These are phyloP conservation scores for Rhinoraja longicauda DNA, from an alignment of 2,797 vertebrate genomes.

Conservation along the genomic window DNA sequence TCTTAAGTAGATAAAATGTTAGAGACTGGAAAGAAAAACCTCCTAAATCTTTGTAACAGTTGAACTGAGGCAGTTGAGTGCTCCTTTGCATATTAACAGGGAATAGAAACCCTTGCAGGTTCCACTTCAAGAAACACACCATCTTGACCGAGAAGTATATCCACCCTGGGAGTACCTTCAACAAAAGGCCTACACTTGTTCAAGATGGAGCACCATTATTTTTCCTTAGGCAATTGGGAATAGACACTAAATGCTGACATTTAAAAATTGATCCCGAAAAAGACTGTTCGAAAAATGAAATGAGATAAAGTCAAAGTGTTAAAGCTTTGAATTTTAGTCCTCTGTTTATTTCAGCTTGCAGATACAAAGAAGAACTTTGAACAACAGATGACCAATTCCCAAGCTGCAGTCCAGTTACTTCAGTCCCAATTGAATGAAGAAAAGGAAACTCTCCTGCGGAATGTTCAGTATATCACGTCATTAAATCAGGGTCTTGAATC, in stretches of 20 bases:
- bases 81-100: background rate
- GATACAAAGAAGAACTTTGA: conserved; percentile 54
- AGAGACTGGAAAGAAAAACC: background rate
- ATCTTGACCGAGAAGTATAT: too few species aligned
- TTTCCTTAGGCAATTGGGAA: too few species aligned
- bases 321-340: background rate
- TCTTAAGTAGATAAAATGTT: background rate
- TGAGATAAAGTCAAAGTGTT: background rate
- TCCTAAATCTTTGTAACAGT: background rate
- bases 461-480: conserved; percentile 71
- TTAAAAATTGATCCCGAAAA: background rate
- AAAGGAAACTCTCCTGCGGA: conserved; percentile 68
- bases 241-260: too few species aligned
- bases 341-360: conserved; percentile 48
- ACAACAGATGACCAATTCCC: conserved; percentile 49
- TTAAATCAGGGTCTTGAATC: conserved; percentile 70
- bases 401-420: conserved; percentile 56
- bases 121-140: too few species aligned
- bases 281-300: conserved; percentile 21
- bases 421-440: conserved; percentile 63
- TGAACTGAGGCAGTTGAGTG: background rate
- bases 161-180: too few species aligned
- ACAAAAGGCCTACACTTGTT: too few species aligned
- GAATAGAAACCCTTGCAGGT: background rate
- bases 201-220: too few species aligned